Percentiles rank a stretch among this genome's conserved stretches.
Evolutionary conservation across 2,113 vertebrate genomes (phyloP).

Genomic region (Catagonus wagneri): DNA sequence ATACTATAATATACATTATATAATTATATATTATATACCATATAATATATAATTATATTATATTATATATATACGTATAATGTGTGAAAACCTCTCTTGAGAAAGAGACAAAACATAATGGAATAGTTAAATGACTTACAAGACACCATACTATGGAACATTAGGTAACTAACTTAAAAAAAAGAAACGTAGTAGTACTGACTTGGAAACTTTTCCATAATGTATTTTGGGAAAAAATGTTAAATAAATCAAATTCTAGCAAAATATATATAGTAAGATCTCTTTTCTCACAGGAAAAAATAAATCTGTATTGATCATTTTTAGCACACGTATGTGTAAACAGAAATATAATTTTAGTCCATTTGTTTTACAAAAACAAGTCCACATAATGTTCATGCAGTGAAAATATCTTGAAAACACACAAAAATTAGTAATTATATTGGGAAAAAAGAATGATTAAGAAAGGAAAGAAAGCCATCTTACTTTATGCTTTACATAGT

Average conservation of each 20-base stretch:
- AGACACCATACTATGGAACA: background rate
- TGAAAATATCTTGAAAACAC: constrained; percentile 15
- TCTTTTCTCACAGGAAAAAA: background rate
- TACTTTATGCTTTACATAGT: background rate
- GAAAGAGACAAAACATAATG: background rate
- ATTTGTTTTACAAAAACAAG: background rate
- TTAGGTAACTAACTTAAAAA: background rate
- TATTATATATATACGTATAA: too few species aligned
- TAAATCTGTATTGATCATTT: background rate
- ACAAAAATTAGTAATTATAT: background rate
- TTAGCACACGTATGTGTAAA: background rate
- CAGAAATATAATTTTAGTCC: background rate
- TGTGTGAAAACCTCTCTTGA: constrained; percentile 11
- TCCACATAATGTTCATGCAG: background rate
- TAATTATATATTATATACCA: too few species aligned
- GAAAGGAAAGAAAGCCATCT: background rate
- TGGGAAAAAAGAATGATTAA: background rate
- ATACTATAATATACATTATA: too few species aligned
- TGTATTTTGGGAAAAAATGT: background rate
- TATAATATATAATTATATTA: too few species aligned
- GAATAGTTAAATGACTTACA: background rate
- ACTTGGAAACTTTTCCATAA: background rate
- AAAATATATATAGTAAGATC: background rate
- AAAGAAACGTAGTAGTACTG: background rate
- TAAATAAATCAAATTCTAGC: background rate